Evolutionary conservation across 2,797 vertebrate genomes (phyloP), one percentile per base, ranked within the genome.

Genomic region (Sebastes diploproa): DNA sequence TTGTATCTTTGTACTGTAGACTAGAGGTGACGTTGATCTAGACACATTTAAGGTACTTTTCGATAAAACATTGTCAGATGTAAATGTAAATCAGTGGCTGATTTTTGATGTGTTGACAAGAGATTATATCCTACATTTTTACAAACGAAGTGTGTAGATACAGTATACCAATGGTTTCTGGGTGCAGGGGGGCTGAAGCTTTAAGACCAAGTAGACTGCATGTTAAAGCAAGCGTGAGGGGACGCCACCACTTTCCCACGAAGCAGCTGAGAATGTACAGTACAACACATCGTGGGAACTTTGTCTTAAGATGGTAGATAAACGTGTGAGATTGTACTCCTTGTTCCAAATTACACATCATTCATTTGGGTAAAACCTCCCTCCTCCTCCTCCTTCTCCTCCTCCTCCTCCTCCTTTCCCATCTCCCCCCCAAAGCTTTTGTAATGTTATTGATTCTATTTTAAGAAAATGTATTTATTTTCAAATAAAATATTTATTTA

Each of bases 401-500:
- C 5, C 56, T 34, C 34, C 5, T n/a, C 22, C 22, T 23, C 22
- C 75, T 84, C 66, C 81, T 71, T 61, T 68, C 85, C 80, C 76
- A 73, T 68, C 65, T 69, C 91, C 89, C 79, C 91, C 89, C 79
- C 77, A 91, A 94, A 93, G 93, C 92, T 95, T 95, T 95, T 96
- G 92, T 93, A 95, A 95, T 94, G 95, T 95, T 94, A 92, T 95
- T 95, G 94, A 95, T 95, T 96, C 91, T 96, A 95, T 96, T 95
- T 95, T 94, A 93, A 95, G 93, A 95, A 96, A 96, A 95, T 96
- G 94, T 96, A 95, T 96, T 96, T 96, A 96, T 96, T 96, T 96
- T 96, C 90, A 95, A 96, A 96, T 96, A 96, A 96, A 96, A 95
- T 96, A 96, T 96, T 96, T 96, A 96, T 96, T 96, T 96, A 95